A percentile compares a stretch with the other conserved stretches of the same genome.
These are phyloP conservation scores for Elmis aenea DNA, from an alignment of 2,888 invertebrate genomes.

Conservation along the genomic window DNA sequence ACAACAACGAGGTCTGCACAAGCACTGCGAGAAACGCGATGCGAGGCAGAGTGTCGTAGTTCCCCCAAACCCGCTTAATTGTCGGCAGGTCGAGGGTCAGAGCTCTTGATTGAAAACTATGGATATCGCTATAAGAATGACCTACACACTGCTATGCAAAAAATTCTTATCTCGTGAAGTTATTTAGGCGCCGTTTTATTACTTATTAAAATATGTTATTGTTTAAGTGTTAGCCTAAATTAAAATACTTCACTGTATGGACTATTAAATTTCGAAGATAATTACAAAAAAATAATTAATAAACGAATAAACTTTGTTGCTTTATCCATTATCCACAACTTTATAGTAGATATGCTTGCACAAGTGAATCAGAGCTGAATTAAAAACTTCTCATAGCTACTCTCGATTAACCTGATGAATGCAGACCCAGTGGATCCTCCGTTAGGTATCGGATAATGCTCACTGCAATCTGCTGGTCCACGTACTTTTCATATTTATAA, in stretches of 20 bases:
- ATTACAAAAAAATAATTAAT: no score
- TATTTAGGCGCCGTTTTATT: slow-evolving; percentile 13
- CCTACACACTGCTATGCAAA: slow-evolving; percentile 18
- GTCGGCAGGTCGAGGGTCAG: slow-evolving; percentile 29
- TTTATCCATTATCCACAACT: no score
- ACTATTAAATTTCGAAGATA: no score
- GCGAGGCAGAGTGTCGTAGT: slow-evolving; percentile 22
- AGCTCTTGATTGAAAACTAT: slow-evolving; percentile 26
- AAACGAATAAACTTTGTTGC: no score
- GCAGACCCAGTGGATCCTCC: no score
- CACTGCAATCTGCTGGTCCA: no score
- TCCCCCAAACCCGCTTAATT: slow-evolving; percentile 29
- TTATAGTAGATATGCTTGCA: no score
- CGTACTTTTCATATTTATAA: no score
- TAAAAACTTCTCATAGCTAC: no score
- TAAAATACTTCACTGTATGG: slow-evolving; percentile 33
- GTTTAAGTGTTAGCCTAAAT: background rate
- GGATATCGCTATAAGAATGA: slow-evolving; percentile 13
- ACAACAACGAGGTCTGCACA: slow-evolving; percentile 24
- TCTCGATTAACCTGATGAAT: no score
- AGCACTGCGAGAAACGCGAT: slow-evolving; percentile 20
- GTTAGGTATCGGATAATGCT: no score
- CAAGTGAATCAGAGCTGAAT: no score
- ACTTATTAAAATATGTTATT: slow-evolving; percentile 1
- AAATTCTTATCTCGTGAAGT: slow-evolving; percentile 10